A percentile compares a stretch with the other conserved stretches of the same genome.
Conservation (phyloP, 2,797 vertebrate species). For the Rhyacichthys aspro region DNA sequence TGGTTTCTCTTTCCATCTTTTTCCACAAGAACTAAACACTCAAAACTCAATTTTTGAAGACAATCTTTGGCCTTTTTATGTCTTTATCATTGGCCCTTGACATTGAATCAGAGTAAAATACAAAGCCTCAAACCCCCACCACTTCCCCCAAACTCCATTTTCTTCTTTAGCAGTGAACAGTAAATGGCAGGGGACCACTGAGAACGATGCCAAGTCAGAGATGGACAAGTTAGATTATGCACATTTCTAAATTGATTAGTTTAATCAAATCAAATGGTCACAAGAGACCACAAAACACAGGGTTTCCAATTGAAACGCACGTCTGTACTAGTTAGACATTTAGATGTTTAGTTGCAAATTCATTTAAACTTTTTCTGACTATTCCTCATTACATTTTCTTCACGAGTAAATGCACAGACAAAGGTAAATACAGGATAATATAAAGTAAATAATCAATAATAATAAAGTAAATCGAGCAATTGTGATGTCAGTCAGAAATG, state of each 20-base stretch:
- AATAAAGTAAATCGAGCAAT: too few relatives aligned
- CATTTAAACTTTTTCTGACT: too few relatives aligned
- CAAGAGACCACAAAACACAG: conserved; percentile 42
- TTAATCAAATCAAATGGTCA: conserved; percentile 66
- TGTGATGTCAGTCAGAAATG: too few relatives aligned
- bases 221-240: conserved; percentile 47
- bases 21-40: neutral
- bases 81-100: neutral
- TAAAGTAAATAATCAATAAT: too few relatives aligned
- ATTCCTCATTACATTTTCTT: too few relatives aligned
- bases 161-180: conserved; percentile 2
- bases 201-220: conserved; percentile 24
- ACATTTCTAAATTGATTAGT: conserved; percentile 64
- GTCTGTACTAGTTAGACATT: conserved; percentile 1
- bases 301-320: conserved; percentile 40
- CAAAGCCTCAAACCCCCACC: neutral
- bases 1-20: too few relatives aligned
- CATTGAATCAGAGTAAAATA: neutral
- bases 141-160: neutral
- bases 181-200: neutral
- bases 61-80: neutral
- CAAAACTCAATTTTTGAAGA: conserved; percentile 3
- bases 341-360: too few relatives aligned
- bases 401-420: too few relatives aligned
- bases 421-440: too few relatives aligned